Evolutionary conservation across 2,797 vertebrate genomes (phyloP).

Genomic region (Sarcoramphus papa): DNA sequence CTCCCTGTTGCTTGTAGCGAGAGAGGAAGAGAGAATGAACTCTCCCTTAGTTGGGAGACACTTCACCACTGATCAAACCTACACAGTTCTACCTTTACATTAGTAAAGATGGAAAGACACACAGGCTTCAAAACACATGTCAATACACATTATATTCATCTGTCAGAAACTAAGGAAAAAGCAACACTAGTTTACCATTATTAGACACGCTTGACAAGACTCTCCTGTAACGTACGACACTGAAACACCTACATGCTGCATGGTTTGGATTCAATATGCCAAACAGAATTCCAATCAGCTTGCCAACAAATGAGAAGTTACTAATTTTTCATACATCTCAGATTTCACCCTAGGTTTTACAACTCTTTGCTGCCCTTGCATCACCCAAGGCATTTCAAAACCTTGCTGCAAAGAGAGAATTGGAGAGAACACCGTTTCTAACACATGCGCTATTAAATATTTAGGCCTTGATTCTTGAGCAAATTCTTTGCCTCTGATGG

Average conservation of each 20-base stretch:
- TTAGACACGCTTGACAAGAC: not conserved
- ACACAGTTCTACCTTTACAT: not conserved
- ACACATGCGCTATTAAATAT: not conserved
- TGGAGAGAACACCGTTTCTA: not conserved
- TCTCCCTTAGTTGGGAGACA: not conserved
- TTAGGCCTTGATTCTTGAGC: not conserved
- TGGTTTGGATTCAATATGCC: not conserved
- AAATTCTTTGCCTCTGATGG: not conserved
- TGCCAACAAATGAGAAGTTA: not conserved
- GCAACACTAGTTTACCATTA: not conserved
- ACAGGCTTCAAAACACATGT: not conserved
- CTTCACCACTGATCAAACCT: not conserved
- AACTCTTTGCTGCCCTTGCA: not conserved
- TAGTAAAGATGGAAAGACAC: not conserved
- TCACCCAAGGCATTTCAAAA: not conserved
- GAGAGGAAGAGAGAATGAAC: not conserved
- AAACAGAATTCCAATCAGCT: not conserved
- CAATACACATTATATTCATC: not conserved
- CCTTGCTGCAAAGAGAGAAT: not conserved
- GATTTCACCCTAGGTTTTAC: not conserved
- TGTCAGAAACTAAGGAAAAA: not conserved
- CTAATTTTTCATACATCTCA: not conserved
- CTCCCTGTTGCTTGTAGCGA: not conserved
- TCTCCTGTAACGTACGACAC: not conserved
- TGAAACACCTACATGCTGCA: not conserved